Evolutionary conservation across 2,888 invertebrate genomes (phyloP).

Genomic region (Lepas anatifera): DNA sequence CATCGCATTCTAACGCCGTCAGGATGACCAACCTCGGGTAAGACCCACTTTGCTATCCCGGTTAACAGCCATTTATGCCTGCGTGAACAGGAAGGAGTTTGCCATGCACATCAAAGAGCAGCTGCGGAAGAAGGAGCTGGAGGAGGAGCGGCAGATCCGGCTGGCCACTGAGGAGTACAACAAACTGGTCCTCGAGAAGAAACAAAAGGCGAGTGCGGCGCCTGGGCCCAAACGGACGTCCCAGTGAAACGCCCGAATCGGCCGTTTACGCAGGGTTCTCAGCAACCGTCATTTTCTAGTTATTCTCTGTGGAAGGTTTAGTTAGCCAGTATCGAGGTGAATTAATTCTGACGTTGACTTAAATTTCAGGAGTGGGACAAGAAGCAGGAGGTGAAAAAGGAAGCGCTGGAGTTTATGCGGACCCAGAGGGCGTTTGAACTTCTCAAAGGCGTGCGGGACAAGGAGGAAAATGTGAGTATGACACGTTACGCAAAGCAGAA

Average conservation of each 20-base stretch:
- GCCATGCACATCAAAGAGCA: not conserved
- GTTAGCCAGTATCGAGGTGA: not conserved
- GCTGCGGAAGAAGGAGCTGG: not conserved
- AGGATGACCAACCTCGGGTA: too few relatives aligned
- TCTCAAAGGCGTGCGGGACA: not conserved
- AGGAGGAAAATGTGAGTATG: not conserved
- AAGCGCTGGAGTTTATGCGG: not conserved
- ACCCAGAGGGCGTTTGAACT: not conserved
- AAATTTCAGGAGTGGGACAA: not conserved
- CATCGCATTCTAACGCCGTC: too few relatives aligned
- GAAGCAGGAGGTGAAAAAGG: not conserved
- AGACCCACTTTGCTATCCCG: too few relatives aligned
- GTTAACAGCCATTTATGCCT: too few relatives aligned
- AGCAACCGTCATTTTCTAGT: not conserved
- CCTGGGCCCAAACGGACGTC: not conserved
- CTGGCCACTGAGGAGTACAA: not conserved
- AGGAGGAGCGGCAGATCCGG: not conserved
- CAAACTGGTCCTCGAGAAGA: not conserved
- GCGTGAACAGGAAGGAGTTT: not conserved
- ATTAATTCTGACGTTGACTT: not conserved
- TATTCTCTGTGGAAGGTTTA: not conserved
- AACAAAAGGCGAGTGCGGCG: not conserved
- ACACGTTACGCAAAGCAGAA: too few relatives aligned
- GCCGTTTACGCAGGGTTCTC: too few relatives aligned
- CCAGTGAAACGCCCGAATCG: too few relatives aligned